Percentiles rank a stretch among this genome's conserved stretches.
Conservation (phyloP, 2,113 vertebrate species). For the Clarias batrachus region DNA sequence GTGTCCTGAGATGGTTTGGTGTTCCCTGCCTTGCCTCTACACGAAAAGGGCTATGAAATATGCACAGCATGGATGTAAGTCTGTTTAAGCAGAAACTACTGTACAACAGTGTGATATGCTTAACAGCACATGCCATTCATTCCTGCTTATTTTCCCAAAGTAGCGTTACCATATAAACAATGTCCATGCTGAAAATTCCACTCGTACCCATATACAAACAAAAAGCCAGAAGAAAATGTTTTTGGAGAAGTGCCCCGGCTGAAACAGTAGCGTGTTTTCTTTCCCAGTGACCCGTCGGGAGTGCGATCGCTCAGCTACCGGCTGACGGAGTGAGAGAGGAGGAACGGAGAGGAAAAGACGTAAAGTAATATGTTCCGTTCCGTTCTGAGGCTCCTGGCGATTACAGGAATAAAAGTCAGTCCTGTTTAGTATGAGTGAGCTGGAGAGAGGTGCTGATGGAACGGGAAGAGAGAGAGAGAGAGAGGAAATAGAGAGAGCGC, state of each 20-base stretch:
- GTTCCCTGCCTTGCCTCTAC: too few species aligned
- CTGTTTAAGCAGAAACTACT: too few species aligned
- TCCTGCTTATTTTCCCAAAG: not conserved
- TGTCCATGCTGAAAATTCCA: not conserved
- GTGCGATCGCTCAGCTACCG: slow-evolving; percentile 39
- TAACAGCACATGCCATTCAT: not conserved
- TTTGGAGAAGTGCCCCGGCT: slow-evolving; percentile 20
- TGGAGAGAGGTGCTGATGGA: slow-evolving; percentile 30
- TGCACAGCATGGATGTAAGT: too few species aligned
- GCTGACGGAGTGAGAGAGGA: slow-evolving; percentile 34
- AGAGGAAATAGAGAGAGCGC: not conserved
- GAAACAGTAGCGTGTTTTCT: slow-evolving; percentile 39
- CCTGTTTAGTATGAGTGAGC: slow-evolving; percentile 21
- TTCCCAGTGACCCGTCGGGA: slow-evolving; percentile 28
- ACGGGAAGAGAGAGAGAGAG: not conserved
- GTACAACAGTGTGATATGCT: not conserved
- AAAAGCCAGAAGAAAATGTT: slow-evolving; percentile 23
- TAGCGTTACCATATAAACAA: not conserved
- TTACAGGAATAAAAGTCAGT: slow-evolving; percentile 34
- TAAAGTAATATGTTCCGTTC: slow-evolving; percentile 30
- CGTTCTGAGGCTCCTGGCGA: slow-evolving; percentile 13
- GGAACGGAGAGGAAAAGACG: not conserved
- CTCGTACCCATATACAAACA: not conserved
- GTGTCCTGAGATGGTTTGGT: too few species aligned
- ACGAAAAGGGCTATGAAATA: too few species aligned